phyloP scores from a whole-genome alignment of 2,113 vertebrate genomes.

The Perccottus glenii region DNA sequence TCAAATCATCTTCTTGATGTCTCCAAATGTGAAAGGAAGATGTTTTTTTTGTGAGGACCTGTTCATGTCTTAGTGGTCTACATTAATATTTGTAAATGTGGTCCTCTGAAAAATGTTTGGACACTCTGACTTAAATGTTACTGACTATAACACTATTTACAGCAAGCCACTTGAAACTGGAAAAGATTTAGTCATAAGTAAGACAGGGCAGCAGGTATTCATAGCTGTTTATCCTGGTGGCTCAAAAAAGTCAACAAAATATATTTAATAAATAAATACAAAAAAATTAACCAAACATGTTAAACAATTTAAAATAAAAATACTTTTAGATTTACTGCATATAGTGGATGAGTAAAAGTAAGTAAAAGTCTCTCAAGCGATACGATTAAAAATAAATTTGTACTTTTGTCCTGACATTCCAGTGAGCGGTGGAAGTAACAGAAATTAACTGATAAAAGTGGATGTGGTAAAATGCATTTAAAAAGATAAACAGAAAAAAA shows the following conservation, averaged over 20 bases:
- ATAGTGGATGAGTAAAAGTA: background rate
- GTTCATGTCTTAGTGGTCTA: too few relatives aligned
- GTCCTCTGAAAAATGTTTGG: too few relatives aligned
- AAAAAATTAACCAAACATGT: constrained; percentile 10
- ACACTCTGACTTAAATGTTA: background rate
- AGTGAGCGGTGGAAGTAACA: too few relatives aligned
- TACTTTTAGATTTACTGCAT: background rate
- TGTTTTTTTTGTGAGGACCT: too few relatives aligned
- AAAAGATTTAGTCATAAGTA: constrained; percentile 42
- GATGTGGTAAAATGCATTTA: too few relatives aligned
- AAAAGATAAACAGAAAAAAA: too few relatives aligned
- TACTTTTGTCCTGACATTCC: background rate
- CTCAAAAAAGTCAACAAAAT: constrained; percentile 3
- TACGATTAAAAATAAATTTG: background rate
- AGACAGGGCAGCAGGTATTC: constrained; percentile 37
- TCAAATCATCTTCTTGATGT: too few relatives aligned
- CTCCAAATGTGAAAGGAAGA: too few relatives aligned
- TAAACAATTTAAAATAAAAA: background rate
- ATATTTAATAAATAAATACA: too few relatives aligned
- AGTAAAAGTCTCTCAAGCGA: background rate
- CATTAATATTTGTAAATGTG: too few relatives aligned
- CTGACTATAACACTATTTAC: constrained; percentile 12
- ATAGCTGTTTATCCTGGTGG: constrained; percentile 32
- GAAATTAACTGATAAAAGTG: too few relatives aligned
- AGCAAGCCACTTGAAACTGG: constrained; percentile 51